Base-by-base conservation (phyloP, 1,140 invertebrate genomes). In the Parapsyche elsis region DNA sequence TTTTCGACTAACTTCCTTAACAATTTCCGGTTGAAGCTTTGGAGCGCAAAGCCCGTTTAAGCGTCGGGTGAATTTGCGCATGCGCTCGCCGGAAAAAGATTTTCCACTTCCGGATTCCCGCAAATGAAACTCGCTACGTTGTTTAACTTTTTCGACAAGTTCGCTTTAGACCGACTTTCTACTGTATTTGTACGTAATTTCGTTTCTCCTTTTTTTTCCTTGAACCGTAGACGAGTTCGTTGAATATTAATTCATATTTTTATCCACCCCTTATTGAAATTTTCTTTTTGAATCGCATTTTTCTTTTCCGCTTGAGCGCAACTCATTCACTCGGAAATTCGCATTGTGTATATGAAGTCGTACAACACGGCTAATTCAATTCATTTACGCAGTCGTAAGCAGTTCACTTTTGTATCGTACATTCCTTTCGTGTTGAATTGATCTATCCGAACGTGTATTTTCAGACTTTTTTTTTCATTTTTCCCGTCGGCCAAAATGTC, bases 21-120 rank as follows among this genome's bases (percentile, higher is more conserved):
- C 78, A 82, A 82, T 82, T 80, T 82, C 81, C 81, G 78, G 78
- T 71, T 80, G 79, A 80, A 49, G 73, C 59, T 71, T 81, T 73
- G 21, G 61, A 77, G 80, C 78, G 81, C 44, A 80, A 80, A 71
- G 80, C 80, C 80, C 71, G 76, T 78, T 81, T 79, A 61, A 76
- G 73, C 76, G 77, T 81, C 76, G 76, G 30, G n/a, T n/a, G n/a
- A 38, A 1, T 38, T 38, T 4, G 30, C 30, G 30, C 30, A 38
- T 38, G 30, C 30, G 30, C 30, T 38, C 30, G 30, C 7, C 30
- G 30, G 30, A 38, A 38, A 38, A 38, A 38, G 30, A 38, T 38
- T 38, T 38, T 38, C 30, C 30, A 38, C 71, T 73, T 73, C 71
- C 71, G 71, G 71, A 73, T 73, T 12, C 9, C 23, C 1, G 71